Evolutionary conservation across 2,888 invertebrate genomes (phyloP).

Genomic region (Agapostemon virescens): DNA sequence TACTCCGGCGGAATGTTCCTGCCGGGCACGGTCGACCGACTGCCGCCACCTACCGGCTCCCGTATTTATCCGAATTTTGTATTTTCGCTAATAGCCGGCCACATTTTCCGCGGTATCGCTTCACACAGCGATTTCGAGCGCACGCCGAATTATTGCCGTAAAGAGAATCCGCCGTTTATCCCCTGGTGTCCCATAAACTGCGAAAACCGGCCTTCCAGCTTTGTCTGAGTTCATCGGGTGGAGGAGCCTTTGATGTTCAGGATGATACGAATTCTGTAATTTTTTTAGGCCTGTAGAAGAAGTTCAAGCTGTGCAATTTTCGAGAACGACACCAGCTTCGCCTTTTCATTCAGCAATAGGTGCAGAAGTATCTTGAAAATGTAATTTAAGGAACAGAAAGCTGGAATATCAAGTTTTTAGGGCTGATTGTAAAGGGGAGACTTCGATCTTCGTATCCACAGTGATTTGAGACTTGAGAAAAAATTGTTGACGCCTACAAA

Average conservation of each 20-base stretch:
- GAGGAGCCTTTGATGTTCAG: not conserved
- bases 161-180: not conserved
- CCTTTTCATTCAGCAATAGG: too few species aligned
- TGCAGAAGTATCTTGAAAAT: too few species aligned
- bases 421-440: too few species aligned
- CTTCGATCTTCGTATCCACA: too few species aligned
- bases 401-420: too few species aligned
- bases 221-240: not conserved
- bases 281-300: not conserved
- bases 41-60: not conserved
- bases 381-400: too few species aligned
- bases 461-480: too few species aligned
- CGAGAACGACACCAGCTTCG: too few species aligned
- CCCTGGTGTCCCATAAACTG: not conserved
- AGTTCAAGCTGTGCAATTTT: too few species aligned
- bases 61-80: slow-evolving; percentile 13
- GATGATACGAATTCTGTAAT: too few species aligned
- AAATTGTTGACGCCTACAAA: too few species aligned
- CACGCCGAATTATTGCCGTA: not conserved
- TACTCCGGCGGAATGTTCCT: not conserved
- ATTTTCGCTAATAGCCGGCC: not conserved
- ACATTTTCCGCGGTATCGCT: slow-evolving; percentile 1
- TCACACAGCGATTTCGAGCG: not conserved
- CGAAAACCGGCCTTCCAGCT: not conserved
- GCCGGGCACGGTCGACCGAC: not conserved